Conservation (phyloP, 2,888 invertebrate species). For the Tryphoninae sp. region DNA sequence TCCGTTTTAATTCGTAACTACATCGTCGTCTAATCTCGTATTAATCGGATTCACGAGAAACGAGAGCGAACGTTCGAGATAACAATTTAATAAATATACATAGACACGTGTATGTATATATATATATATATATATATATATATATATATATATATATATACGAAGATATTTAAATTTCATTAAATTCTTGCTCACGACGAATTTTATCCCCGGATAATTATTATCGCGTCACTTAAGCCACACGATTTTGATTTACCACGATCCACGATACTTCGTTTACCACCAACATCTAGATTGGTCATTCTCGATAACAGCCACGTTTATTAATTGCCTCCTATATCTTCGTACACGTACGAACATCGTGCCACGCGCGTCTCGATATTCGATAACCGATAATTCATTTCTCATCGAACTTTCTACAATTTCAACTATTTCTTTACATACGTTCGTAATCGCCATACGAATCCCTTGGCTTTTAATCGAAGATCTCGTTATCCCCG, state of each 20-base stretch:
- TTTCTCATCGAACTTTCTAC: background rate
- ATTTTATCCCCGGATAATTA: slow-evolving; percentile 31
- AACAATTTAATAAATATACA: background rate
- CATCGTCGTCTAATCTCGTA: too few species aligned
- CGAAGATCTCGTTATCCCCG: too few species aligned
- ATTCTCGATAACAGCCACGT: background rate
- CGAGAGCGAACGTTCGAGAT: background rate
- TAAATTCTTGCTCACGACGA: slow-evolving; percentile 37
- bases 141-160: too few species aligned
- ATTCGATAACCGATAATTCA: slow-evolving; percentile 66
- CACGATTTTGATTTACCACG: slow-evolving; percentile 9
- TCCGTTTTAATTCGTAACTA: too few species aligned
- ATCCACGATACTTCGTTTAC: background rate
- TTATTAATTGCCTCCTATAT: background rate
- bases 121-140: too few species aligned
- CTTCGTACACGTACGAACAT: background rate
- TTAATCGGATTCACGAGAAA: background rate
- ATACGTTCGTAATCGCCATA: background rate
- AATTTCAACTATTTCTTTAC: background rate
- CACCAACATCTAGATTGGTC: background rate
- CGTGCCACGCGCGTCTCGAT: slow-evolving; percentile 12
- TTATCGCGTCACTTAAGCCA: slow-evolving; percentile 37
- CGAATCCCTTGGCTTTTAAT: background rate
- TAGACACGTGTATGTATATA: too few species aligned
- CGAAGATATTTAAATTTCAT: background rate